These are phyloP conservation scores for Hetaerina americana DNA, from an alignment of 1,140 invertebrate genomes.

Conservation along the genomic window DNA sequence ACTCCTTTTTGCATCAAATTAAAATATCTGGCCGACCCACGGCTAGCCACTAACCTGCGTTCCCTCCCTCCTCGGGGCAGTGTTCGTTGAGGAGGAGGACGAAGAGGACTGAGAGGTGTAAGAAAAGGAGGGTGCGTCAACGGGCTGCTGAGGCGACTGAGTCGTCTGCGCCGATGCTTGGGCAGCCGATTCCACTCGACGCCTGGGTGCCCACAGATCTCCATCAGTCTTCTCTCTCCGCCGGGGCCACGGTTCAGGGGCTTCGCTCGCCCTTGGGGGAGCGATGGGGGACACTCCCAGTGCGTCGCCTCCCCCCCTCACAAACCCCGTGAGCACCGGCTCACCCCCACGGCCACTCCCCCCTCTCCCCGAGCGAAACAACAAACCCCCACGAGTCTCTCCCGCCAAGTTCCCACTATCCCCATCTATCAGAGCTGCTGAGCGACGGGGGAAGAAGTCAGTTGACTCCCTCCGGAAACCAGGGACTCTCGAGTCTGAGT, in stretches of 20 bases:
- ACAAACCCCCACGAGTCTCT: not conserved
- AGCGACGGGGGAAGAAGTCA: conserved; percentile 66
- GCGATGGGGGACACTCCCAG: conserved; percentile 12
- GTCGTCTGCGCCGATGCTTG: not conserved
- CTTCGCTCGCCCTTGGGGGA: conserved; percentile 32
- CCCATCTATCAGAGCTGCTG: conserved; percentile 46
- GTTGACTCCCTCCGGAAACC: conserved; percentile 70
- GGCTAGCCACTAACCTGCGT: not conserved
- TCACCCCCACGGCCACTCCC: conserved; percentile 36
- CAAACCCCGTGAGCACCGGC: conserved; percentile 55
- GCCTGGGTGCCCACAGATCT: conserved; percentile 37
- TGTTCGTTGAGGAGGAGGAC: not conserved
- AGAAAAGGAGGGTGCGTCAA: not conserved
- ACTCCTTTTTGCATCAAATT: not conserved
- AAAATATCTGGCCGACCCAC: not conserved
- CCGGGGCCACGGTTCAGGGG: conserved; percentile 35
- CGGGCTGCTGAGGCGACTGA: no score
- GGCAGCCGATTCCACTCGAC: not conserved
- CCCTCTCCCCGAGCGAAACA: conserved; percentile 10
- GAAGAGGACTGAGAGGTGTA: not conserved
- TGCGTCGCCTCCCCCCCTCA: conserved; percentile 26
- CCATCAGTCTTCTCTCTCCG: conserved; percentile 75
- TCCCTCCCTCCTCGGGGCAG: not conserved
- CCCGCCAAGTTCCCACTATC: conserved; percentile 20
- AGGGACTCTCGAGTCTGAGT: not conserved